Evolutionary conservation across 2,888 invertebrate genomes (phyloP).

Genomic region (Morinoia aosen): DNA sequence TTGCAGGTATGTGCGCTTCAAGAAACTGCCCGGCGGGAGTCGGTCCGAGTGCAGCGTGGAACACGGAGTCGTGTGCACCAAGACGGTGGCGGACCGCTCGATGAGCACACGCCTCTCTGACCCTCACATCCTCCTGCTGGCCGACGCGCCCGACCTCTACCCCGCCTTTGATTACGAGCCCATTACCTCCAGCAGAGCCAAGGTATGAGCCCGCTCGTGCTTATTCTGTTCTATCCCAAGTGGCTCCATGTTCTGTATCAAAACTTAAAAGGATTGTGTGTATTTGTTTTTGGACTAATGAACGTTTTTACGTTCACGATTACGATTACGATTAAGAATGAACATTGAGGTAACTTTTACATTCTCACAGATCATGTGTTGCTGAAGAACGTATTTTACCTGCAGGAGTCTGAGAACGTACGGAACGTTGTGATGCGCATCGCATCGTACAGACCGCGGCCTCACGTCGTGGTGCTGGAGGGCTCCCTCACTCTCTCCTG

Average conservation of each 20-base stretch:
- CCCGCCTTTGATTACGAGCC: constrained; percentile 75
- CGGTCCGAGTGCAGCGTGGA: constrained; percentile 83
- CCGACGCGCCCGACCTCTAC: constrained; percentile 70
- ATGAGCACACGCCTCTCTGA: constrained; percentile 85
- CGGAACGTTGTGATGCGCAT: constrained; percentile 89
- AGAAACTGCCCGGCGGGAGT: constrained; percentile 88
- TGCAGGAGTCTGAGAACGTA: constrained; percentile 86
- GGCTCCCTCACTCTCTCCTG: constrained; percentile 79
- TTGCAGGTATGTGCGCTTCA: constrained; percentile 82
- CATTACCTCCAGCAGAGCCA: constrained; percentile 86
- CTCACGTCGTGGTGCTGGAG: constrained; percentile 90
- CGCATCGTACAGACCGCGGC: constrained; percentile 80
- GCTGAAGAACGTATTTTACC: constrained; percentile 45
- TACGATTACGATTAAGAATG: background rate
- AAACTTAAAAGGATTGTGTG: too few relatives aligned
- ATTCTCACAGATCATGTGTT: background rate
- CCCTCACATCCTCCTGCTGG: constrained; percentile 87
- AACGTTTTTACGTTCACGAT: too few relatives aligned
- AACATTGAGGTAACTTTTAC: background rate
- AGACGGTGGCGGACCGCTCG: constrained; percentile 92
- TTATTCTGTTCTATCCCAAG: constrained; percentile 84
- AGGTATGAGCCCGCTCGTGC: constrained; percentile 77
- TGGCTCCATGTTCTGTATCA: constrained; percentile 79
- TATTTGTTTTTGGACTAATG: too few relatives aligned
- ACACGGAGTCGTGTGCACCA: constrained; percentile 91